Evolutionary conservation across 2,113 vertebrate genomes (phyloP), one percentile per base, ranked within the genome.

Genomic region (Antennarius striatus): DNA sequence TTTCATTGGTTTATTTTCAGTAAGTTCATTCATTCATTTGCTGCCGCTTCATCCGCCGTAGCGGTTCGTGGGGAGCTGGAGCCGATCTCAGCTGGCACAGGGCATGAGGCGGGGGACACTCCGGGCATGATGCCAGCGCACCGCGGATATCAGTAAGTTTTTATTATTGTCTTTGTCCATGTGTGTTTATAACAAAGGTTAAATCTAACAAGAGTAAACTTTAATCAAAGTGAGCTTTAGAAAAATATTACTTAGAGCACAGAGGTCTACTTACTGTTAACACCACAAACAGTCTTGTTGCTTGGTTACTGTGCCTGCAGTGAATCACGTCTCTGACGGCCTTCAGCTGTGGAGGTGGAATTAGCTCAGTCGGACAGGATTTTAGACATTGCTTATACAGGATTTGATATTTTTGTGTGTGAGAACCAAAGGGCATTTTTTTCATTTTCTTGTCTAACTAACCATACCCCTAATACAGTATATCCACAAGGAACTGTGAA

Each of bases 141-240:
- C 22, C 22, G 22, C 22, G 22, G 22, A 22, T 22, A 1, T 22
- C 22, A 22, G 22, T 22, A 22, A 22, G 22, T 22, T 22, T 22
- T 22, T 22, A 22, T 22, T 22, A 22, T 22, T 2, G 2, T 22
- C 22, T 22, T 22, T 22, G 22, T 22, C 22, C 22, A 22, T 22
- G 22, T 22, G 22, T 22, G 2, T 22, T 1, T 22, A 22, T 22
- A 22, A 22, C 32, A 29, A 51, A 49, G 53, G 55, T 77, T 59
- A 73, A 72, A 82, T 78, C 62, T 67, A 76, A 77, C 61, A 70
- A 71, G 17, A 30, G 47, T 71, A 30, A 46, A 79, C 67, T 84
- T 84, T 73, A 84, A 89, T 86, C 77, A 89, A 84, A 84, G 69
- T 46, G 42, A 75, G 75, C 84, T 86, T 82, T 80, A 42, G 62